Conservation (phyloP, 1,140 invertebrate species). For the Drosophila guanche region DNA sequence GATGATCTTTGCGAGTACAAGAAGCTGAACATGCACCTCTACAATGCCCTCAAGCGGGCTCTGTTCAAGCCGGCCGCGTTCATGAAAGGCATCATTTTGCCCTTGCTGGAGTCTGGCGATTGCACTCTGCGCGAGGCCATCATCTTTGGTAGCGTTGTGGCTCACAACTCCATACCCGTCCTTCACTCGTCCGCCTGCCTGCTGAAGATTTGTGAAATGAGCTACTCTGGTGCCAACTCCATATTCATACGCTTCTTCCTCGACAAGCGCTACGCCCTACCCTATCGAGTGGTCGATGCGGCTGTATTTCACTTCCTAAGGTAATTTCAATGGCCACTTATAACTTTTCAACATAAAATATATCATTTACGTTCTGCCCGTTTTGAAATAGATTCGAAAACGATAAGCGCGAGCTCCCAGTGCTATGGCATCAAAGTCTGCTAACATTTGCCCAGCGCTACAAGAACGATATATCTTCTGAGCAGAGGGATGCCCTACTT, state of each 20-base stretch:
- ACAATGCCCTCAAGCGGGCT: slow-evolving; percentile 96
- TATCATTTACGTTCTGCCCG: slow-evolving; percentile 84
- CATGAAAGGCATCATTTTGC: slow-evolving; percentile 98
- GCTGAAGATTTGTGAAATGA: slow-evolving; percentile 98
- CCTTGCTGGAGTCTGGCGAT: slow-evolving; percentile 94
- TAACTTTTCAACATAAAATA: too few relatives aligned
- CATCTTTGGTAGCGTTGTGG: slow-evolving; percentile 96
- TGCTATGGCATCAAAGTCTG: slow-evolving; percentile 98
- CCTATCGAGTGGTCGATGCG: slow-evolving; percentile 97
- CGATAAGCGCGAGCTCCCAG: slow-evolving; percentile 93
- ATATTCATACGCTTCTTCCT: slow-evolving; percentile 97
- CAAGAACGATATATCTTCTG: slow-evolving; percentile 96
- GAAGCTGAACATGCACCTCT: slow-evolving; percentile 97
- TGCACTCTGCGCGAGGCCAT: slow-evolving; percentile 98
- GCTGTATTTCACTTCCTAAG: slow-evolving; percentile 96
- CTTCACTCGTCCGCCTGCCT: slow-evolving; percentile 98
- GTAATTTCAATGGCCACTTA: slow-evolving; percentile 76
- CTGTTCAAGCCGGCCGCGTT: slow-evolving; percentile 99
- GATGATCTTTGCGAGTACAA: slow-evolving; percentile 98
- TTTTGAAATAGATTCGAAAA: slow-evolving; percentile 94
- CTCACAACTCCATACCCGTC: slow-evolving; percentile 96
- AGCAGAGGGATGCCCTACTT: slow-evolving; percentile 94
- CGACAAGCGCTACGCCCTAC: slow-evolving; percentile 99
- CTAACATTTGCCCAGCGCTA: slow-evolving; percentile 98
- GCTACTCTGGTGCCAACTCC: slow-evolving; percentile 98